Evolutionary conservation across 1,140 invertebrate genomes (phyloP).

Genomic region (Magallana gigas): DNA sequence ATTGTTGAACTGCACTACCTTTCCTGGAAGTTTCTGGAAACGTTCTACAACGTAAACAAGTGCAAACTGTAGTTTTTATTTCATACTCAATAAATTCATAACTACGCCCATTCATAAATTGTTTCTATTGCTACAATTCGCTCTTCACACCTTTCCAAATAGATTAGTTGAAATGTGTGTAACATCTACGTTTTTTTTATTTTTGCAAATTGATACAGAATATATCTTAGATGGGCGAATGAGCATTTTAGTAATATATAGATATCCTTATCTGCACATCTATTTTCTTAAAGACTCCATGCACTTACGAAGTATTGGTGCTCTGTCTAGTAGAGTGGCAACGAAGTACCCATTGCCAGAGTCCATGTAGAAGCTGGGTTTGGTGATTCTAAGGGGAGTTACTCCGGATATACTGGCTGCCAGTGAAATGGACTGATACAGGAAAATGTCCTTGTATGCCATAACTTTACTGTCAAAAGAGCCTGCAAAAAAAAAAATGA

Average conservation of each 20-base stretch:
- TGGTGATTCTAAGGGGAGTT: slow-evolving; percentile 56
- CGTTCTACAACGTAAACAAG: slow-evolving; percentile 22
- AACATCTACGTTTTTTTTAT: too few species aligned
- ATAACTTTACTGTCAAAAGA: slow-evolving; percentile 47
- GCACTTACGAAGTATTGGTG: slow-evolving; percentile 53
- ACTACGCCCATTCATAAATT: too few species aligned
- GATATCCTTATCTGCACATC: too few species aligned
- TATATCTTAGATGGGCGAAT: too few species aligned
- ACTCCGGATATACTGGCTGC: slow-evolving; percentile 39
- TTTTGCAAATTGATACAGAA: too few species aligned
- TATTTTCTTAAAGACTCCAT: too few species aligned
- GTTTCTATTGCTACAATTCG: too few species aligned
- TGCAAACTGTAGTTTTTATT: too few species aligned
- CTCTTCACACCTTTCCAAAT: too few species aligned
- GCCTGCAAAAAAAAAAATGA: slow-evolving; percentile 42
- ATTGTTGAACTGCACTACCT: slow-evolving; percentile 48
- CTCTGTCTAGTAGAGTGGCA: slow-evolving; percentile 55
- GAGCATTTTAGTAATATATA: too few species aligned
- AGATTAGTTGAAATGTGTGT: too few species aligned
- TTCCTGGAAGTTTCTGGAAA: slow-evolving; percentile 49
- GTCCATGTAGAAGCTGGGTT: slow-evolving; percentile 51
- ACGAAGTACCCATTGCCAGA: slow-evolving; percentile 54
- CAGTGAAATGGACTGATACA: slow-evolving; percentile 43
- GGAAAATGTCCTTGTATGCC: slow-evolving; percentile 48
- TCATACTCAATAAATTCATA: too few species aligned